Conservation (phyloP, 2,113 vertebrate species). For the Trematomus loennbergii region DNA sequence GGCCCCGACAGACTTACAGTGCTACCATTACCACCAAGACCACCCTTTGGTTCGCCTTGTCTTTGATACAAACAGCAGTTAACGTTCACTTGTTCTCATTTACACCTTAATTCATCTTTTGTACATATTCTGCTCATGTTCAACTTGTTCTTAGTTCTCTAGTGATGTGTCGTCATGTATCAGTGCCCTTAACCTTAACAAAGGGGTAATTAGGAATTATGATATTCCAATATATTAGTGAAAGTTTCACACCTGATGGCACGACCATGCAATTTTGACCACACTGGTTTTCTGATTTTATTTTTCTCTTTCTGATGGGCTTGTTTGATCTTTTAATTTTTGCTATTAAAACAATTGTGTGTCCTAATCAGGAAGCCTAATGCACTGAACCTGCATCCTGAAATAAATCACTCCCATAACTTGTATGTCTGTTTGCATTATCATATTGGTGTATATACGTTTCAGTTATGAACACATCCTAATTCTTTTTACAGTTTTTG, state of each 20-base stretch:
- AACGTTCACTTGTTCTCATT: constrained; percentile 24
- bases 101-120: constrained; percentile 81
- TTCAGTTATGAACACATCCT: too few relatives aligned
- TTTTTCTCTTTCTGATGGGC: constrained; percentile 42
- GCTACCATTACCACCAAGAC: not conserved
- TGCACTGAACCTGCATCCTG: constrained; percentile 85
- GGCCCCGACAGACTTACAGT: constrained; percentile 10
- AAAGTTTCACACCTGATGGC: constrained; percentile 67
- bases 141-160: constrained; percentile 83
- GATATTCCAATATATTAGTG: constrained; percentile 58
- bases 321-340: constrained; percentile 68
- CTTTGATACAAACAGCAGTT: constrained; percentile 42
- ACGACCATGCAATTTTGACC: constrained; percentile 64
- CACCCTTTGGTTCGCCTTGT: constrained; percentile 14
- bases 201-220: constrained; percentile 45
- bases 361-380: constrained; percentile 83
- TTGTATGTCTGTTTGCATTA: constrained; percentile 31
- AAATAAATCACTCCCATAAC: constrained; percentile 79
- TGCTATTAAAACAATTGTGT: constrained; percentile 74
- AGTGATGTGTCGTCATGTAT: constrained; percentile 81
- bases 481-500: not conserved
- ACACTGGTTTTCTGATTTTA: constrained; percentile 60
- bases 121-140: constrained; percentile 87
- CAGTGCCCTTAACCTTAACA: constrained; percentile 19
- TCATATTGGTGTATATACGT: not conserved